Evolutionary conservation across 2,113 vertebrate species (phyloP), one percentile per base, ranked within the genome.

Genomic region (cattle (Bos taurus)): DNA sequence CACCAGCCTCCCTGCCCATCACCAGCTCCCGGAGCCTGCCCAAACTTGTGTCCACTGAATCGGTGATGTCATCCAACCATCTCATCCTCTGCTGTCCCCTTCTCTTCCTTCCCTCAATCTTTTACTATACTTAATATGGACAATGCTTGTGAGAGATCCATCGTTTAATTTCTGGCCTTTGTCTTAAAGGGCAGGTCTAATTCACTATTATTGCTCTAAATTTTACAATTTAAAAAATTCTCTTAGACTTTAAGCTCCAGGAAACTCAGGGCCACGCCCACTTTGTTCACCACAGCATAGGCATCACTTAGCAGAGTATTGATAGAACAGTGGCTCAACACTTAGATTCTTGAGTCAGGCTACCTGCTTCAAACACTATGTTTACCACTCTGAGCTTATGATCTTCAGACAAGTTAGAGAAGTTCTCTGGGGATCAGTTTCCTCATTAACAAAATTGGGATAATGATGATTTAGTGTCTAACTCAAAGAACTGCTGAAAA

Each of bases 241-340:
- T 59, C 3, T 85, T 87, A 95, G 48, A 90, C n/a, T 93, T 90
- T 46, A 95, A 88, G 10, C 52, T 94, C 21, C 16, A 78, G 30
- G 43, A 97, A 5, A 3, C 0, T 25, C 90, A 17, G 6, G 6
- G 28, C 5, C 14, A 9, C 5, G 4, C 78, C 8, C 26, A 59
- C 30, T 81, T 74, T 28, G 57, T 33, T 90, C 50, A 52, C 12
- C 10, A 48, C 1, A 4, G 0, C n/a, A 50, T 0, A 67, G 3
- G 11, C 1, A 7, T 71, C n/a, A 62, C 62, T 80, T 7, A 59
- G 19, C 56, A 83, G 71, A 43, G 50, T 16, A 4, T 17, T 90
- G 4, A 71, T 2, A 57, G 26, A 52, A 86, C 5, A 57, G 9
- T n/a, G 46, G 13, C 6, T 83, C 17, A 12, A 2, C 25, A 59